Percentiles rank a stretch among this genome's conserved stretches.
These are phyloP conservation scores for Drosophila fulvimacula DNA, from an alignment of 2,888 invertebrate species.

Conservation along the genomic window DNA sequence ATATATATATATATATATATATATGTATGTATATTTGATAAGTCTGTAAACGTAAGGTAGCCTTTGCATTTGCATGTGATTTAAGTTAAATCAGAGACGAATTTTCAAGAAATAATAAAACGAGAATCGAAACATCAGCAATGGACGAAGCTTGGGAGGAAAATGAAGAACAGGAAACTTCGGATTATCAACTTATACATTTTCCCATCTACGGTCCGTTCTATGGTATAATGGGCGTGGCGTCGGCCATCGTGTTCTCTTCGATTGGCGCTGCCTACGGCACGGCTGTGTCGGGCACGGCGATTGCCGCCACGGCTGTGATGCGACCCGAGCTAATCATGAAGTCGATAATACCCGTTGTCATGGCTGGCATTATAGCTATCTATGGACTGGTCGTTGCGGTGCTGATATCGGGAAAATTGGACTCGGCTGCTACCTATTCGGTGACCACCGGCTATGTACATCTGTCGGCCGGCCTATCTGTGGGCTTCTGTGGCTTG, in stretches of 20 bases:
- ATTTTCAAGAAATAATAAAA: constrained; percentile 5
- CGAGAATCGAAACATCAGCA: not conserved
- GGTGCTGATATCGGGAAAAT: constrained; percentile 94
- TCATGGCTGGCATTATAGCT: constrained; percentile 99
- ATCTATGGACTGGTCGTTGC: constrained; percentile 99
- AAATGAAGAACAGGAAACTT: accelerated
- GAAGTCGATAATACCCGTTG: constrained; percentile 99
- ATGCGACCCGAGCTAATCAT: constrained; percentile 99
- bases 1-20: no score
- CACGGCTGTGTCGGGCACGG: constrained; percentile 86
- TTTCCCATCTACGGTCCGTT: constrained; percentile 61
- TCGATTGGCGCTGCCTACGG: constrained; percentile 95
- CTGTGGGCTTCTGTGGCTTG: constrained; percentile 98
- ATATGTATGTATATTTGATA: no score
- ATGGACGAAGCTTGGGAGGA: not conserved
- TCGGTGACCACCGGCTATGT: constrained; percentile 92
- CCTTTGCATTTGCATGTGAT: constrained; percentile 46
- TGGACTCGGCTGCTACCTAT: constrained; percentile 41
- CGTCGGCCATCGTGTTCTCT: constrained; percentile 56
- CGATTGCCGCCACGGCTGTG: constrained; percentile 99
- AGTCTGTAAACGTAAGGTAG: constrained; percentile 14
- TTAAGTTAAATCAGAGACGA: constrained; percentile 35
- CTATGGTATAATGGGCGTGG: constrained; percentile 66
- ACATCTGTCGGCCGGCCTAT: constrained; percentile 97
- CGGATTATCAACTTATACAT: not conserved